A percentile compares a stretch with the other conserved stretches of the same genome.
phyloP scores from a whole-genome alignment of 2,797 vertebrate genomes.

The Hafferia zeledoni region DNA sequence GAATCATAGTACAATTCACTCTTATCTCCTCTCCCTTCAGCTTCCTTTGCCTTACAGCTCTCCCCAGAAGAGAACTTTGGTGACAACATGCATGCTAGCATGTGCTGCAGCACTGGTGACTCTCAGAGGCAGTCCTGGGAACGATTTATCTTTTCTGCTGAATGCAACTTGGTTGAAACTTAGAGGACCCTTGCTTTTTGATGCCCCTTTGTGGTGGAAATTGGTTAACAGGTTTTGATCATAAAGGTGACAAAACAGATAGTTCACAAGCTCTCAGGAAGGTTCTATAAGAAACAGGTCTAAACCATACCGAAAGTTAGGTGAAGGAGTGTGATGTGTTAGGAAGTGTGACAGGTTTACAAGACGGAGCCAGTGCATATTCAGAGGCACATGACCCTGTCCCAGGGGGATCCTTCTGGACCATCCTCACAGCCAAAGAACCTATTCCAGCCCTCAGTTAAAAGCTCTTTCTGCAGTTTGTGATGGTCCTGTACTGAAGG shows the following conservation, averaged over 20 bases:
- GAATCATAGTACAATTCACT: rapidly evolving
- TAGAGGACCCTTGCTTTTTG: not conserved
- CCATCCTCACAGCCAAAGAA: not conserved
- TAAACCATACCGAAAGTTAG: not conserved
- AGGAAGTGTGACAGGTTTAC: not conserved
- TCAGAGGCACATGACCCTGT: not conserved
- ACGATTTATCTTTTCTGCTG: not conserved
- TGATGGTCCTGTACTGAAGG: not conserved
- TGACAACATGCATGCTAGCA: not conserved
- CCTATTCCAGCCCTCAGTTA: not conserved
- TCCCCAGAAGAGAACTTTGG: not conserved
- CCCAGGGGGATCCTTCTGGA: not conserved
- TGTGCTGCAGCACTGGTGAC: not conserved
- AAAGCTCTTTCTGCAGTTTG: not conserved
- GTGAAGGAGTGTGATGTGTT: not conserved
- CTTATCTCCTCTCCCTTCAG: not conserved
- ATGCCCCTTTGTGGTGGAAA: not conserved
- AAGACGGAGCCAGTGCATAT: not conserved
- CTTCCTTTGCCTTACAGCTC: not conserved
- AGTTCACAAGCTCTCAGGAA: not conserved
- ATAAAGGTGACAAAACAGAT: not conserved
- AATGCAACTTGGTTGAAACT: not conserved
- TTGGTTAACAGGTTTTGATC: not conserved
- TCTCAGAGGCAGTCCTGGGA: not conserved
- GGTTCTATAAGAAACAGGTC: not conserved